Evolutionary conservation across 2,113 vertebrate genomes (phyloP).

Genomic region (Alaudala cheleensis): DNA sequence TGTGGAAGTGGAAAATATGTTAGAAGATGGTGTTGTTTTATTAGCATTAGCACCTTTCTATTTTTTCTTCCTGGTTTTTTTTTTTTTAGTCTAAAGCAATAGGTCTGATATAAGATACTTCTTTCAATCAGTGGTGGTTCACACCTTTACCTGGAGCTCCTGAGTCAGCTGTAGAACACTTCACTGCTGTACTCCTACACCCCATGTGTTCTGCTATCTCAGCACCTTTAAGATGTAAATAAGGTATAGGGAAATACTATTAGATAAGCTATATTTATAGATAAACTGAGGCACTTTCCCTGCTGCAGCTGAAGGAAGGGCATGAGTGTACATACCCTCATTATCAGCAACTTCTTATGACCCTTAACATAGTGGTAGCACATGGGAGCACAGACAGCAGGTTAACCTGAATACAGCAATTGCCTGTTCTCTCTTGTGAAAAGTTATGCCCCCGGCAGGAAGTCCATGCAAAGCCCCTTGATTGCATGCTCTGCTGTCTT

Average conservation of each 20-base stretch:
- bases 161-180: background rate
- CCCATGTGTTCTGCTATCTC: background rate
- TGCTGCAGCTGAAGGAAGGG: background rate
- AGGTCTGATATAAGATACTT: background rate
- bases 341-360: background rate
- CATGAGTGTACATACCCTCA: background rate
- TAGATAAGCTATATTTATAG: background rate
- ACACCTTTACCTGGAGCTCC: background rate
- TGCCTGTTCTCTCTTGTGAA: background rate
- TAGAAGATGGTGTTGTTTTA: background rate
- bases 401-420: background rate
- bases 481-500: background rate
- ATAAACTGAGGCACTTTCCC: background rate
- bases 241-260: background rate
- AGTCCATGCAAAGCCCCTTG: background rate
- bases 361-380: background rate
- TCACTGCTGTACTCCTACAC: background rate
- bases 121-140: background rate
- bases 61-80: background rate
- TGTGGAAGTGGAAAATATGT: background rate
- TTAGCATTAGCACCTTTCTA: background rate
- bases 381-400: background rate
- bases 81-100: background rate
- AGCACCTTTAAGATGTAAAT: background rate
- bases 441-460: background rate